A percentile compares a stretch with the other conserved stretches of the same genome.
These are phyloP conservation scores for Sepiola atlantica DNA, from an alignment of 2,888 invertebrate genomes.

Conservation along the genomic window DNA sequence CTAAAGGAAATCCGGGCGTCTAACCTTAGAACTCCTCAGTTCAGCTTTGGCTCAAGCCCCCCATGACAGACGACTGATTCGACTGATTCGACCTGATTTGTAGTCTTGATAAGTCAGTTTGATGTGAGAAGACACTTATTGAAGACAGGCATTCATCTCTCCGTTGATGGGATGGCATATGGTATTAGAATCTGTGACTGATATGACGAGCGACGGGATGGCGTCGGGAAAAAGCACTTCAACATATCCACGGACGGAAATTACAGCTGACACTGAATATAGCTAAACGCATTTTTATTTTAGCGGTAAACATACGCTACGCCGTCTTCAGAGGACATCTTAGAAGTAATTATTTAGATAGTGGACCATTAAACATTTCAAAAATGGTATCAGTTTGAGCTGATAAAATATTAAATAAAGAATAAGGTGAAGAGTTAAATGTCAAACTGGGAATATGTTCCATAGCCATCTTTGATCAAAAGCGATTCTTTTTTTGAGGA, in stretches of 20 bases:
- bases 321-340: background rate
- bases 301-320: background rate
- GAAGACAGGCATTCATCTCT: background rate
- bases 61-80: background rate
- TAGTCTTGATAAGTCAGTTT: conserved; percentile 14
- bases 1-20: background rate
- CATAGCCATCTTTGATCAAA: background rate
- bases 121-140: background rate
- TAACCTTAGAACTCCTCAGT: background rate
- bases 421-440: background rate
- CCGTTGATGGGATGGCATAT: background rate
- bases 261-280: conserved; percentile 19
- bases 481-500: background rate
- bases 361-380: background rate
- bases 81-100: background rate
- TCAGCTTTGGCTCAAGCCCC: background rate
- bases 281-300: conserved; percentile 19
- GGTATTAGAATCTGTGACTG: background rate
- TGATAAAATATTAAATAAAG: background rate
- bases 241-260: background rate
- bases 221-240: background rate
- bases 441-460: background rate
- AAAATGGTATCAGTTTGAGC: background rate
- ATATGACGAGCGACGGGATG: background rate
- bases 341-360: conserved; percentile 19